Percentiles rank a stretch among this genome's conserved stretches.
These are phyloP conservation scores for Heliconius himera DNA, from an alignment of 1,140 invertebrate species.

Conservation along the genomic window DNA sequence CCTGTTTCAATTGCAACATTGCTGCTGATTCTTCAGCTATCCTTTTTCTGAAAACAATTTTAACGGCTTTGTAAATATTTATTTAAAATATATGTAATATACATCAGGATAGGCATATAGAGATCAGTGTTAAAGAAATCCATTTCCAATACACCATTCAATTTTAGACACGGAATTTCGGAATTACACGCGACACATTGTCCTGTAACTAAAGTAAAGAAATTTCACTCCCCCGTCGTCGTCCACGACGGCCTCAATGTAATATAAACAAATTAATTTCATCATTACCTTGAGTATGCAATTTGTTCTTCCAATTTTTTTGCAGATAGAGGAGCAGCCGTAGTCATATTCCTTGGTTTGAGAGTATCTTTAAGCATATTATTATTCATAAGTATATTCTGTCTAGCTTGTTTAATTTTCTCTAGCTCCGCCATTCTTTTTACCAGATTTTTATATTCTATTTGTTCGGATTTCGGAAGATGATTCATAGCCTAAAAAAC, in stretches of 20 bases:
- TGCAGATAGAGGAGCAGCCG: slow-evolving; percentile 18
- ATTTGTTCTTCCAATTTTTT: slow-evolving; percentile 69
- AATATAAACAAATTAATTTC: neutral
- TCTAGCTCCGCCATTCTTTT: slow-evolving; percentile 79
- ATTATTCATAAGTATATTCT: slow-evolving; percentile 48
- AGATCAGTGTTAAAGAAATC: too few relatives aligned
- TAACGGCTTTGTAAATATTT: neutral
- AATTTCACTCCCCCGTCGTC: too few relatives aligned
- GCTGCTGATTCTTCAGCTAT: slow-evolving; percentile 74
- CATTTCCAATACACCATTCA: too few relatives aligned
- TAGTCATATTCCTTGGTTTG: slow-evolving; percentile 42
- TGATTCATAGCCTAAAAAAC: slow-evolving; percentile 73
- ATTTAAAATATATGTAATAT: neutral
- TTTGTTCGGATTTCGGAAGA: slow-evolving; percentile 76
- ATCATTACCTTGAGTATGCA: slow-evolving; percentile 64
- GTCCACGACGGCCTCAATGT: too few relatives aligned
- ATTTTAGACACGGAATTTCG: too few relatives aligned
- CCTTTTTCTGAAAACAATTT: slow-evolving; percentile 61
- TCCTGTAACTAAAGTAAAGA: too few relatives aligned
- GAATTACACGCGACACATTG: too few relatives aligned
- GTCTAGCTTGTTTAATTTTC: slow-evolving; percentile 71
- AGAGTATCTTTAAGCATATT: slow-evolving; percentile 60
- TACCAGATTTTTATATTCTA: slow-evolving; percentile 77
- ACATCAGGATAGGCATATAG: too few relatives aligned
- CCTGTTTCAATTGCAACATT: slow-evolving; percentile 71